Evolutionary conservation across 2,113 vertebrate species (phyloP), one percentile per base, ranked within the genome.

Genomic region (Vulpes ferrilata): DNA sequence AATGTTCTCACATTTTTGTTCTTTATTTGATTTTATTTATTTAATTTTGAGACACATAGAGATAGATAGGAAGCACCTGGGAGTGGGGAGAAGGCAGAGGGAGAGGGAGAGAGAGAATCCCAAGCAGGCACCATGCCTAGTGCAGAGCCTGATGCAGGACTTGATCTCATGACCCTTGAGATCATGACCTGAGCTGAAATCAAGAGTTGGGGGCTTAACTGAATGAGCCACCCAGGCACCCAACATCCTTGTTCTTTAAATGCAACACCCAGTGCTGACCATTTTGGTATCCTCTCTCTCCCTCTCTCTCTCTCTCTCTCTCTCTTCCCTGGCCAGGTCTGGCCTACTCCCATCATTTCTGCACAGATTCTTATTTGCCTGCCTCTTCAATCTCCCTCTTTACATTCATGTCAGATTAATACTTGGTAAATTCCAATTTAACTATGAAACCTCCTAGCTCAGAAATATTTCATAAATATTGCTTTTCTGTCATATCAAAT

Each of bases 201-300:
- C 67, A 69, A 10, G 67, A 35, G 32, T 20, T 10, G 17, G 67
- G 35, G 9, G 32, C 67, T 35, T 20, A n/a, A 69, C 67, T 7
- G 3, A 69, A 32, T 19, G 32, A 69, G 67, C 32, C n/a, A 11
- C 32, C 19, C 3, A 0, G 67, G 67, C 7, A 8, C 32, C 17
- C 17, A 55, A 30, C 3, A 11, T 69, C 60, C 38, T 23, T 71
- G 9, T 53, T 30, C 78, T 59, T 20, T 57, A 6, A 23, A 35
- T 30, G 17, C 51, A 79, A 15, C 9, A 19, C n/a, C 35, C 51
- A 8, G 27, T 32, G 53, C 38, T 85, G 51, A 48, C 4, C 32
- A 1, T 55, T 11, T 12, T 48, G 64, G 1, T 32, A 3, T 19
- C 6, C 6, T 15, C 1, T 15, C 35, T 10, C 7, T 48, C 1